Base-by-base conservation (phyloP, 2,113 vertebrate genomes). In the Aepyceros melampus region DNA sequence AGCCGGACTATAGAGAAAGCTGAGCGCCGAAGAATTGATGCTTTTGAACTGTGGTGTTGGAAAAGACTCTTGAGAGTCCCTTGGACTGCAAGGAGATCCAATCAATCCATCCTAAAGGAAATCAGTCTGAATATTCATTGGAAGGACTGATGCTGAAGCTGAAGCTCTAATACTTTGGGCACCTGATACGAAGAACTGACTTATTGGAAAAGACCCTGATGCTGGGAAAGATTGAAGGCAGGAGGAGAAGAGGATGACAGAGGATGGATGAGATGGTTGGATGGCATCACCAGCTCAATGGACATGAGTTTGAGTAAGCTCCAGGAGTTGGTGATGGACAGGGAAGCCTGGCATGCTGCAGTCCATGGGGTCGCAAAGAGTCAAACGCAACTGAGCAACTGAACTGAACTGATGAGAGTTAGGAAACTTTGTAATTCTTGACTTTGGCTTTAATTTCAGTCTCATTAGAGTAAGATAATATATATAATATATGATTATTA, bases 381-480 rank as follows among this genome's bases (percentile, higher is more conserved):
- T 74, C 2, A 1, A 23, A 74, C 5, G 5, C 0, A 1, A 40
- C 21, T 74, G 36, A 74, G 21, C 1, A 0, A 40, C 67, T 71
- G 10, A 74, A 71, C n/a, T 71, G 19, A 71, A 74, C 36, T 74
- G 67, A 12, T 60, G 36, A 91, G n/a, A 95, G 83, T 74, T 87
- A 47, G 56, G 29, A 92, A 96, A 76, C 13, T 89, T 94, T 76
- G 84, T 82, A 85, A 64, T 83, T 93, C 17, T 91, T 94, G n/a
- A 84, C 83, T 97, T 98, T 94, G 74, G 79, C 79, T 96, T 94
- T 88, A 91, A 43, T 88, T 53, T 96, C 89, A 55, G 11, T 71
- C 40, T 95, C 76, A 91, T 31, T 91, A 76, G 53, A 60, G 43
- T 71, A 47, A 95, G 33, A 49, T 84, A 49, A 71, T 64, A n/a